phyloP scores from a whole-genome alignment of 2,797 vertebrate species.

The Thamnophis elegans region DNA sequence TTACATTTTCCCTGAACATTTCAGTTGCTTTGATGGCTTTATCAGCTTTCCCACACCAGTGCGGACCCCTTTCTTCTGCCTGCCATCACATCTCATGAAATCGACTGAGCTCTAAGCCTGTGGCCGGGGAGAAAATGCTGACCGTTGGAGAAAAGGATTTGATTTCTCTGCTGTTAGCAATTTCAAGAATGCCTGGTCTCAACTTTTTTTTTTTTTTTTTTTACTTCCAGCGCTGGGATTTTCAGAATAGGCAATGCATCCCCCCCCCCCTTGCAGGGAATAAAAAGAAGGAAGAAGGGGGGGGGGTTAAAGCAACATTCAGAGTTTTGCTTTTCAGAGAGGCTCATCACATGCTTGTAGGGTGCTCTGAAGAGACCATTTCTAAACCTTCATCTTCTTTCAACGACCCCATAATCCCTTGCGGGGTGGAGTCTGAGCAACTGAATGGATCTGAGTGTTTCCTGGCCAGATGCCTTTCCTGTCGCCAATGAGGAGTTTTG shows the following conservation, averaged over 20 bases:
- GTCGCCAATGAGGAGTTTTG: too few relatives aligned
- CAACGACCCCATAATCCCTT: too few relatives aligned
- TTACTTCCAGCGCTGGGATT: neutral
- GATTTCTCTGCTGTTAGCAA: constrained; percentile 21
- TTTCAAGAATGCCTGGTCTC: constrained; percentile 20
- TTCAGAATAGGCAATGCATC: neutral
- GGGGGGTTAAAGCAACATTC: neutral
- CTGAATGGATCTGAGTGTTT: too few relatives aligned
- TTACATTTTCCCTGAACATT: constrained; percentile 45
- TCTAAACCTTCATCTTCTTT: neutral
- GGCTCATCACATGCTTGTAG: neutral
- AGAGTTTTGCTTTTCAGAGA: neutral
- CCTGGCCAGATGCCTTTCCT: too few relatives aligned
- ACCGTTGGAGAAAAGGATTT: constrained; percentile 18
- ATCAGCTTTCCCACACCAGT: constrained; percentile 44
- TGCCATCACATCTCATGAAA: constrained; percentile 37
- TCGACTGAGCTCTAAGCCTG: neutral
- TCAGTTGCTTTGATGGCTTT: constrained; percentile 29
- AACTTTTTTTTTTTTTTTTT: neutral
- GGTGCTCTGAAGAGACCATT: neutral
- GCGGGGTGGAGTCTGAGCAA: too few relatives aligned
- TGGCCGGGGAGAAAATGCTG: constrained; percentile 31
- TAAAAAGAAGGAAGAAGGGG: neutral
- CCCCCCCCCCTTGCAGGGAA: neutral
- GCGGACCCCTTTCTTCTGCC: constrained; percentile 12